Base-by-base conservation (phyloP, 2,113 vertebrate species). In the Hippocampus barbouri region DNA sequence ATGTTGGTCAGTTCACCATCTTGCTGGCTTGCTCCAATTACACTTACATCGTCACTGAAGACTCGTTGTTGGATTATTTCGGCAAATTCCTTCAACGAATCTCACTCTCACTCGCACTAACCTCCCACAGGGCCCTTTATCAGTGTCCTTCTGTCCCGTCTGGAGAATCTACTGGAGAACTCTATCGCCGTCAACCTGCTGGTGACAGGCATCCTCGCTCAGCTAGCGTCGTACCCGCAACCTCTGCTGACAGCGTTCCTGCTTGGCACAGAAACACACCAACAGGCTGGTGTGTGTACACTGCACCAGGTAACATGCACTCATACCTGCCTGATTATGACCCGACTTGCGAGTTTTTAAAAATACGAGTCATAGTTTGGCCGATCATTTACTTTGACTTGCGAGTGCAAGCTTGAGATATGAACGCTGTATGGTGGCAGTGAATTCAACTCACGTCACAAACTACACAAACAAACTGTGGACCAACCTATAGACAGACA, bases 91-190 rank as follows among this genome's bases (percentile, higher is more conserved):
- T 23, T 23, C 53, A 23, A 2, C 9, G n/a, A 23, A 12, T 56
- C n/a, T 56, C 53, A 51, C 14, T 4, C 16, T 8, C 20, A 20
- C 7, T n/a, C 18, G 8, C 49, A 51, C 54, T 57, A 16, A 75
- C 62, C 47, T 80, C 30, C 45, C 20, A 1, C 88, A 99, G 97
- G 97, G 45, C 97, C 97, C 0, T 99, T 99, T 85, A 94, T 98
- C 90, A 98, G 97, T 0, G 97, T 99, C 68, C 92, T 99, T 73
- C 80, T 99, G 72, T 98, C 97, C 0, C 95, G 98, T 59, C 91
- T 98, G 85, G 96, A 98, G 91, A 99, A 98, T 85, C 96, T 99
- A 89, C 89, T 97, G 82, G 96, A 99, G 72, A 99, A 99, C 83
- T 94, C 96, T 0, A 89, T 98, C 65, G 93, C 96, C 1, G 95